A percentile compares a stretch with the other conserved stretches of the same genome.
Evolutionary conservation across 2,113 vertebrate genomes (phyloP).

Genomic region (Asarcornis scutulata): DNA sequence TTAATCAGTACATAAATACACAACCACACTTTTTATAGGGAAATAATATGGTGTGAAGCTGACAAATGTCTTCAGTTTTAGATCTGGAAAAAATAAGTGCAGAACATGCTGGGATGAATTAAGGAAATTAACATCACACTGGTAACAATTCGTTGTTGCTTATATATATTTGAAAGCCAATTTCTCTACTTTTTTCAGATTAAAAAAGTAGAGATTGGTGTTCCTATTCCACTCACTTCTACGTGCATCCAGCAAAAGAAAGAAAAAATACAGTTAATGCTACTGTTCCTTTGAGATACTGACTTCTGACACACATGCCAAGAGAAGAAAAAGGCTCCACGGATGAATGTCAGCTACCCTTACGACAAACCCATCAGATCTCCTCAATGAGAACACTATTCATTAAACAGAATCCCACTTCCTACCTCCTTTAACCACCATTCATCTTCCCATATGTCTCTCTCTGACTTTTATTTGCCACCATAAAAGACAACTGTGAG

Average conservation of each 20-base stretch:
- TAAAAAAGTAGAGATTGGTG: neutral
- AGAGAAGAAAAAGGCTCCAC: neutral
- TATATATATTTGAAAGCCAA: neutral
- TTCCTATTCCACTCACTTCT: neutral
- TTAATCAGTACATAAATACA: neutral
- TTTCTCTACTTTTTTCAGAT: neutral
- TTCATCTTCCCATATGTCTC: neutral
- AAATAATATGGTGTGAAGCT: neutral
- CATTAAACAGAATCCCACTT: slow-evolving; percentile 2
- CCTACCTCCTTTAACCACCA: slow-evolving; percentile 16
- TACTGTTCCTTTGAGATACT: neutral
- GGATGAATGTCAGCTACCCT: neutral
- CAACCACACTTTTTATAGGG: neutral
- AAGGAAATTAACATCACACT: neutral
- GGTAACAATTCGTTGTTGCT: neutral
- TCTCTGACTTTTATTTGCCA: neutral
- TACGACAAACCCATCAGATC: neutral
- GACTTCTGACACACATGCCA: neutral
- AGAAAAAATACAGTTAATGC: neutral
- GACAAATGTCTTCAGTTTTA: neutral
- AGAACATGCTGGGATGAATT: neutral
- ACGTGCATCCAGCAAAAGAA: neutral
- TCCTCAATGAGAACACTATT: neutral
- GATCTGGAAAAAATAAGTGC: neutral
- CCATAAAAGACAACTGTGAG: neutral